Base-by-base conservation (phyloP, 1,140 invertebrate species). In the Scylla paramamosain region DNA sequence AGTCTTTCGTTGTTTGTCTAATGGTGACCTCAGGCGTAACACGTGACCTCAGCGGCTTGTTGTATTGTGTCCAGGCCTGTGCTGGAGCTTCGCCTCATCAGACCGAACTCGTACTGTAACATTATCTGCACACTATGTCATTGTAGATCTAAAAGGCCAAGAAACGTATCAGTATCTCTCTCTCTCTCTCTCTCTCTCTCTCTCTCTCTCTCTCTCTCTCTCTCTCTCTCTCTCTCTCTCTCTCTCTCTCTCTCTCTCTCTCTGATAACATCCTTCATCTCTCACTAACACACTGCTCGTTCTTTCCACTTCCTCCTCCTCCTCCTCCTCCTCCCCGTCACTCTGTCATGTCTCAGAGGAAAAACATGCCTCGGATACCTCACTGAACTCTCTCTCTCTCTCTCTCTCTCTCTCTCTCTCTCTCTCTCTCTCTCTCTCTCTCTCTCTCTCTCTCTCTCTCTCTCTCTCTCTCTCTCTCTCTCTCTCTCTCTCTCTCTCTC, bases 341-440 rank as follows among this genome's bases (percentile, higher is more conserved):
- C 39, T 39, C 39, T 1, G 39, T 39, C 39, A 6, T 39, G 39
- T 39, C 39, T 39, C 39, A 39, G 39, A 39, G 39, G 39, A 39
- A 39, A 39, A 39, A 39, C 39, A 39, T 39, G 39, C 1, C 39
- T 39, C 6, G n/a, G 31, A 31, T 46, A 28, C 31, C 20, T 45
- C 45, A 29, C 20, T 45, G 31, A 31, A n/a, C 88, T 14, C 0
- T 8, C 87, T 89, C 87, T 39, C 87, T 89, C 87, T 39, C 87
- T 89, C n/a, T 46, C 29, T 46, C 88, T 90, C 88, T 46, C 88
- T 90, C 88, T 46, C 88, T 90, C 88, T 46, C 88, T 90, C 88
- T 46, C 88, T 90, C 45, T 46, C 88, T 46, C 88, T 46, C 45
- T 46, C n/a, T 46, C 29, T 46, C 88, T 90, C 88, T 46, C 88